Conservation (phyloP, 2,797 vertebrate genomes). For the Peromyscus eremicus region DNA sequence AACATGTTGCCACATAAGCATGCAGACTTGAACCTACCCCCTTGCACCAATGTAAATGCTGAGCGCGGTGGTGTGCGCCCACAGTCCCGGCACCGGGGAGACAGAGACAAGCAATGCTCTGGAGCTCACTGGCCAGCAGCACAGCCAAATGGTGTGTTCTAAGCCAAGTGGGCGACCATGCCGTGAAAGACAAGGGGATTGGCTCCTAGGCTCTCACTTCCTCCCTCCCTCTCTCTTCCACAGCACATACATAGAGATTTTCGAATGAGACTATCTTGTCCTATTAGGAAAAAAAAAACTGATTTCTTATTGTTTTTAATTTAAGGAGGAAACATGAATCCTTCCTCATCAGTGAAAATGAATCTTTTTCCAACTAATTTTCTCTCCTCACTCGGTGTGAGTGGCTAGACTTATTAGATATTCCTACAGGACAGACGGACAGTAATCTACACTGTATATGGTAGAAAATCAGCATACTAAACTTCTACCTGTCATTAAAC, state of each 20-base stretch:
- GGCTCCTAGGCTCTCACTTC: background rate
- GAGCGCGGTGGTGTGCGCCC: background rate
- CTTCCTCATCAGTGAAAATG: background rate
- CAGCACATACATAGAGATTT: background rate
- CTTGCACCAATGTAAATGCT: background rate
- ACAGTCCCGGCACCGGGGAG: background rate
- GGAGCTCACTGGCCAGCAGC: background rate
- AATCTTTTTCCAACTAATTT: background rate
- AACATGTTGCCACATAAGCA: background rate
- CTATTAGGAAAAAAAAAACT: background rate
- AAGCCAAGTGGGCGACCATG: background rate
- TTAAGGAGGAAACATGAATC: background rate
- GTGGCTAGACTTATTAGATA: background rate
- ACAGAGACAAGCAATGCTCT: background rate
- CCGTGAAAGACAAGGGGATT: background rate
- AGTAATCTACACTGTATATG: background rate
- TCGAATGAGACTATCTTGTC: background rate
- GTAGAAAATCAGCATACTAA: background rate
- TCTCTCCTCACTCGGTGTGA: background rate
- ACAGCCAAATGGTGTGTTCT: background rate
- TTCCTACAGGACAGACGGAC: background rate
- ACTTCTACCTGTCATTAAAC: background rate
- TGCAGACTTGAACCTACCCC: background rate
- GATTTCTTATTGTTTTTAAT: background rate
- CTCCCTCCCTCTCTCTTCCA: background rate